Percentiles rank a stretch among this genome's conserved stretches.
Conservation (phyloP, 2,888 invertebrate genomes). For the Pterobdella sp. region DNA sequence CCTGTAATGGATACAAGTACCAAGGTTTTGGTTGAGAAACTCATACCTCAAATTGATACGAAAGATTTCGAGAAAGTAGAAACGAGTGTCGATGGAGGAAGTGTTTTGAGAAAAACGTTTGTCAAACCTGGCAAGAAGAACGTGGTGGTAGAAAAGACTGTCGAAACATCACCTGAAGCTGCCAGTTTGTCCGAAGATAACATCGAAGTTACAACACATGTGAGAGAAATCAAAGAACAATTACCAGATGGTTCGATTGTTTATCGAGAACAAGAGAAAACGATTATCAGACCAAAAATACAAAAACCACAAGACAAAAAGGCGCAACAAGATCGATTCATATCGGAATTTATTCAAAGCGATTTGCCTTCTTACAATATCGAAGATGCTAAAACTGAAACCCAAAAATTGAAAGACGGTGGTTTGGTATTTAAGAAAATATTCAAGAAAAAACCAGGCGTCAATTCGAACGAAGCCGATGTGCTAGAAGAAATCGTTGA, state of each 20-base stretch:
- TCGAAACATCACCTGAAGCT: background rate
- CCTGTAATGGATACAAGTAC: background rate
- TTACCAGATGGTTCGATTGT: conserved; percentile 1
- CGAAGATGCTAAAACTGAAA: background rate
- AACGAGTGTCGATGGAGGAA: background rate
- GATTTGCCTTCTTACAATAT: conserved; percentile 18
- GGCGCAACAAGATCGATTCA: conserved; percentile 7
- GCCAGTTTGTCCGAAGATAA: background rate
- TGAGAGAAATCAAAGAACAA: conserved; percentile 22
- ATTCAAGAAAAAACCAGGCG: conserved; percentile 9
- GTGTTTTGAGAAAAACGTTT: background rate
- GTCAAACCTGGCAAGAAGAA: background rate
- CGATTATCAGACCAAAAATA: conserved; percentile 14
- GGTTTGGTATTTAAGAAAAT: background rate
- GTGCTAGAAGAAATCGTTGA: conserved; percentile 19
- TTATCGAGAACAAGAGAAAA: background rate
- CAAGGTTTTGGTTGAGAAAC: background rate
- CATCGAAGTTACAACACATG: background rate
- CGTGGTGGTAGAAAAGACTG: background rate
- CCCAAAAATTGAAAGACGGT: background rate
- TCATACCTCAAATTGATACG: background rate
- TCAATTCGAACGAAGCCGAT: background rate
- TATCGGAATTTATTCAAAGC: background rate
- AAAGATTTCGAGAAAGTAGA: background rate
- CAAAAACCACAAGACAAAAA: background rate